Base-by-base conservation (phyloP, 1,140 invertebrate species). In the Drosophila varians region DNA sequence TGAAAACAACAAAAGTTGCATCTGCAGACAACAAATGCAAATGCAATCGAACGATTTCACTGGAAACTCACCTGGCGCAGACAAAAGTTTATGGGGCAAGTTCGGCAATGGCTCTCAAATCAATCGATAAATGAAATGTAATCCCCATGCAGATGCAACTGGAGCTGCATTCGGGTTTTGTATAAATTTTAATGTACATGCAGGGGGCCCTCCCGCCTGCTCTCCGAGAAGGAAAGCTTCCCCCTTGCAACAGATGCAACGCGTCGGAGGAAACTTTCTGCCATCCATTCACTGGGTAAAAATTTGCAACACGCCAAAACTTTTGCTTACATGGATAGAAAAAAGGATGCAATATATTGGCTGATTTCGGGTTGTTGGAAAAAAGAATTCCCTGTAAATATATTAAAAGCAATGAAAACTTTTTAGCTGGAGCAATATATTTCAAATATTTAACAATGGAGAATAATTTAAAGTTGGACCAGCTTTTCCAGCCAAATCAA, bases 51-150 rank as follows among this genome's bases (percentile, higher is more conserved):
- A 64, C 60, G 64, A 79, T 79, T 86, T 68, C 68, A 72, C 51
- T 28, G 47, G 54, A 57, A 83, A 82, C 56, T 82, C 76, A 60
- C 54, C 77, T 72, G 62, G n/a, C 28, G 55, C 48, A 55, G 38
- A 51, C 53, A 58, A 57, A 61, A 65, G 42, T 82, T 82, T 55
- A 38, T 65, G 48, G 47, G 36, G 47, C 25, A 73, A 83, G 53
- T 73, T 82, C 16, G 48, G 58, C 54, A 48, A 57, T 68, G 54
- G 36, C 49, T 65, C 25, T 28, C 36, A 68, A 78, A 84, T 84
- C 76, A 84, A 86, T 84, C 79, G 80, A 84, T 84, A 84, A 84
- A 84, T 86, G 80, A 84, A 86, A 84, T 84, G 79, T 84, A 84
- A 84, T 84, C 76, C 76, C 77, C 57, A 23, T 65, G 73, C 53